Evolutionary conservation across 2,113 vertebrate genomes (phyloP).

Genomic region (Carlito syrichta): DNA sequence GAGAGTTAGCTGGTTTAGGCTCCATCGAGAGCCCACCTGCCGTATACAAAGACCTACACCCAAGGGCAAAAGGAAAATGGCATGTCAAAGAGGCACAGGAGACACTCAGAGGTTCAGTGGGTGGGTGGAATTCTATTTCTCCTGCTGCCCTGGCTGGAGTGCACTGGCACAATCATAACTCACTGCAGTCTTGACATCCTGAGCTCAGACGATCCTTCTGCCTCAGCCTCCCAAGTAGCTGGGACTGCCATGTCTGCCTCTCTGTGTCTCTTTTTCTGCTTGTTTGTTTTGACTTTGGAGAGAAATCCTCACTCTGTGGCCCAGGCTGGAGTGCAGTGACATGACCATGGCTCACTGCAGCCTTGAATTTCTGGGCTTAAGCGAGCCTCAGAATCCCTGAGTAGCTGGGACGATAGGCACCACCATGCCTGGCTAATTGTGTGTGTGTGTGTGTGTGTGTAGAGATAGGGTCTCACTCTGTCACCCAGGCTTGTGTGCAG

Average conservation of each 20-base stretch:
- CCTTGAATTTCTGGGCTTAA: background rate
- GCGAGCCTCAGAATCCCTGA: background rate
- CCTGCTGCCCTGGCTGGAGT: no score
- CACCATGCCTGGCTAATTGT: background rate
- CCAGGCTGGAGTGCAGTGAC: background rate
- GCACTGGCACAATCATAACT: no score
- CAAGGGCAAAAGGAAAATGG: background rate
- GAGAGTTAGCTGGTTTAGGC: background rate
- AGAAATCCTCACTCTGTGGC: rapidly evolving
- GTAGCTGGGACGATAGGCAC: background rate
- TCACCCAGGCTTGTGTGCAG: background rate
- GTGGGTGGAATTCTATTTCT: no score
- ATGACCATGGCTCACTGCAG: background rate
- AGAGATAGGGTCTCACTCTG: background rate
- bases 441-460: no score
- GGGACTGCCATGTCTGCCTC: background rate
- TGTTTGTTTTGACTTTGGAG: background rate
- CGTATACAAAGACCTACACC: background rate
- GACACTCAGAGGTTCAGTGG: background rate
- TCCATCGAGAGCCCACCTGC: background rate
- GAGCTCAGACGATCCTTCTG: no score
- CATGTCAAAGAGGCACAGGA: background rate
- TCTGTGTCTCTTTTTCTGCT: background rate
- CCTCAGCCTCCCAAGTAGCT: no score
- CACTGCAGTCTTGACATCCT: no score